Percentiles rank a stretch among this genome's conserved stretches.
Evolutionary conservation across 2,797 vertebrate species (phyloP).

Genomic region (Gymnocypris eckloni): DNA sequence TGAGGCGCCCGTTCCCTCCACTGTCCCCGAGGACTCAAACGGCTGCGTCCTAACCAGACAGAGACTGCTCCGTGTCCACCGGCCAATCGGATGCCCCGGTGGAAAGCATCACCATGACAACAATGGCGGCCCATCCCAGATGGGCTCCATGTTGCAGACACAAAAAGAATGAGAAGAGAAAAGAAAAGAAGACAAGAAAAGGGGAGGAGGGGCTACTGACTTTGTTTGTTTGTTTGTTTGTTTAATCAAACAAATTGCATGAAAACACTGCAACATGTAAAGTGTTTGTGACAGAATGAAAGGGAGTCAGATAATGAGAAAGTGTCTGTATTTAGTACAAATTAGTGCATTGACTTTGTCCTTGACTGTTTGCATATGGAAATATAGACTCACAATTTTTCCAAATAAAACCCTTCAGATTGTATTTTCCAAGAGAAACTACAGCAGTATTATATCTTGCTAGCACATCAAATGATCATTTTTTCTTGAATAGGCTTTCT

Average conservation of each 20-base stretch:
- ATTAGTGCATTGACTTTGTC: background rate
- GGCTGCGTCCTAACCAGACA: slow-evolving; percentile 60
- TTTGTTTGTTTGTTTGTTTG: slow-evolving; percentile 46
- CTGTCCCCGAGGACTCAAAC: slow-evolving; percentile 59
- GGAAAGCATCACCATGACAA: slow-evolving; percentile 60
- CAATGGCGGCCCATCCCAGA: slow-evolving; percentile 62
- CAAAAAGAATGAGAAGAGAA: slow-evolving; percentile 52
- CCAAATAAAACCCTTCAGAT: background rate
- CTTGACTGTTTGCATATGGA: background rate
- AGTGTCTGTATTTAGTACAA: background rate
- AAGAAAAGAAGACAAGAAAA: slow-evolving; percentile 4
- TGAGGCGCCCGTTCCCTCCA: slow-evolving; percentile 48
- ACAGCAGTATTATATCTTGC: background rate
- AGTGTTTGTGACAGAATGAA: background rate
- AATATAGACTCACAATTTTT: background rate
- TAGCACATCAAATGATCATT: background rate
- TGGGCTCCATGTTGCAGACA: slow-evolving; percentile 65
- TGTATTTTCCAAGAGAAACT: background rate
- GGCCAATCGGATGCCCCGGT: slow-evolving; percentile 60
- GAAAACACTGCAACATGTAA: slow-evolving; percentile 11
- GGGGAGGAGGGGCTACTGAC: slow-evolving; percentile 19
- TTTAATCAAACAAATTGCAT: slow-evolving; percentile 16
- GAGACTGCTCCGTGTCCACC: slow-evolving; percentile 47
- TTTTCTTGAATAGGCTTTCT: background rate
- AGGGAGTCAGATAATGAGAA: background rate